Evolutionary conservation across 2,888 invertebrate genomes (phyloP), one percentile per base, ranked within the genome.

Genomic region (Drosophila austrosaltans): DNA sequence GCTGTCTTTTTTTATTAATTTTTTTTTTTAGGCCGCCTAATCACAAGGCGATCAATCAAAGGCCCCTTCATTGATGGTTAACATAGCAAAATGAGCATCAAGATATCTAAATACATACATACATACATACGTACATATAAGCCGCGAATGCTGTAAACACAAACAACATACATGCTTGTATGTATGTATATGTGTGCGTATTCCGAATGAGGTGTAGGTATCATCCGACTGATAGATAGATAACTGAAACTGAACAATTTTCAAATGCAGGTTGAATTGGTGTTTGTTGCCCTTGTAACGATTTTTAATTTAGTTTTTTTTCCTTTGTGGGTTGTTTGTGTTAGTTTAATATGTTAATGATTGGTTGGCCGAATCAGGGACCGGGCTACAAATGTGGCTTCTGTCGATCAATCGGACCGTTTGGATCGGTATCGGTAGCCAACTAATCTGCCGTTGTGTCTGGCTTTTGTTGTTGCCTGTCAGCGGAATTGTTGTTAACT

Each of bases 281-380:
- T 68, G 53, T 70, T 70, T 68, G 69, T 40, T 88, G 84, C 85
- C 84, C 84, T 85, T 85, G 84, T 85, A 85, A 79, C 84, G 77
- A 89, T 83, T 87, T 75, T 66, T 67, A 66, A 70, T 68, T 68
- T 48, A 63, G 72, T 40, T 57, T 48, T 48, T 48, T 42, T 42
- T 42, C 16, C 16, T 16, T 42, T 42, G n/a, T 42, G 5, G 42
- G 4, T 42, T 48, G 44, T 22, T 48, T 48, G 20, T 48, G 48
- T 48, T 48, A 25, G 48, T 48, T 66, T 66, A 78, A 82, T 88
- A 84, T 88, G 88, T 88, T 84, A 84, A 84, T 88, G 88, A 70
- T 76, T 65, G 68, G 66, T 75, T 74, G 75, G 81, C 16, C 62
- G 69, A 44, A 69, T 48, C 39, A 36, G 44, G 59, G 57, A 68